A percentile compares a stretch with the other conserved stretches of the same genome.
Conservation (phyloP, 2,888 invertebrate genomes). For the Synergus laeviventris region DNA sequence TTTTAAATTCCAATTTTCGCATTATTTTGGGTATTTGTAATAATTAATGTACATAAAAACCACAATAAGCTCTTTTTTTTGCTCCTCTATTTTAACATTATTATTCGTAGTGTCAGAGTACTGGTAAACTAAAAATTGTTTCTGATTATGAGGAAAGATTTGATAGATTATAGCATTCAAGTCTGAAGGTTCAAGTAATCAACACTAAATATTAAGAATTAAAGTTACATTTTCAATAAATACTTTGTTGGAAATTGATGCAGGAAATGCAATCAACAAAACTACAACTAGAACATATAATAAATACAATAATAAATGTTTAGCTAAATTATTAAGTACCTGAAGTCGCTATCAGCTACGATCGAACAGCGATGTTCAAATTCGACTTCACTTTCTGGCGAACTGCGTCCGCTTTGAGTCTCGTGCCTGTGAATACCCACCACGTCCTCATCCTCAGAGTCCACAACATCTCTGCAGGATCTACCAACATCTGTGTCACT, state of each 20-base stretch:
- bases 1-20: no score
- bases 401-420: conserved; percentile 69
- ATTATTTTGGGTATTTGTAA: no score
- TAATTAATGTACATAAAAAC: no score
- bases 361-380: conserved; percentile 71
- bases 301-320: not conserved
- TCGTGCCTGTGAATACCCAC: conserved; percentile 65
- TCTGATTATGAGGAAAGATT: not conserved
- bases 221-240: not conserved
- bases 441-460: conserved; percentile 73
- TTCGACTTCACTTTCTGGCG: conserved; percentile 72
- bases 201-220: not conserved
- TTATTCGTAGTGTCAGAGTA: no score
- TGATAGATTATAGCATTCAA: not conserved
- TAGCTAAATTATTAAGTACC: conserved; percentile 57
- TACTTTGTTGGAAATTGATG: not conserved
- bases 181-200: not conserved
- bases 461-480: conserved; percentile 65
- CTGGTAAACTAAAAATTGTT: not conserved
- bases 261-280: not conserved
- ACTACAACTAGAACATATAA: not conserved
- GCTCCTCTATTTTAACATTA: no score
- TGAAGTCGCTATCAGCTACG: conserved; percentile 73
- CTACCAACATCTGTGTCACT: conserved; percentile 81
- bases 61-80: no score